phyloP scores from a whole-genome alignment of 2,797 vertebrate species.

The Eulemur rubriventer region DNA sequence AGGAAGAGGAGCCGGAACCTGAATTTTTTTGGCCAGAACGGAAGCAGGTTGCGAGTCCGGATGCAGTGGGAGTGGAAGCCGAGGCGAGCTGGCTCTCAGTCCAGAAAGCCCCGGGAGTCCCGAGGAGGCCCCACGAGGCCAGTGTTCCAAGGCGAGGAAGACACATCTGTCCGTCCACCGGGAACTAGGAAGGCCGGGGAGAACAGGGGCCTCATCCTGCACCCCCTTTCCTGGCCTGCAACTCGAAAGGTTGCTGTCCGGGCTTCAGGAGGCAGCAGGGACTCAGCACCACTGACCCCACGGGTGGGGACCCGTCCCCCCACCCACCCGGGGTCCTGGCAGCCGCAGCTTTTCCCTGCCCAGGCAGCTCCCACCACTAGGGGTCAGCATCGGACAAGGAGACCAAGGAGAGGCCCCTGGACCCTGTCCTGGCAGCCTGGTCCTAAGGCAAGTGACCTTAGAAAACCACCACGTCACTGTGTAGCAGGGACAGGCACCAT shows the following conservation, averaged over 20 bases:
- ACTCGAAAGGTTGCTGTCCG: too few relatives aligned
- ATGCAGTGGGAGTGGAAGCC: rapidly evolving
- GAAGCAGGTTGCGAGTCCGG: rapidly evolving
- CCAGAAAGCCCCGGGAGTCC: background rate
- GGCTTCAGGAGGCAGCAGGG: background rate
- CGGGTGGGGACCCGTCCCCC: background rate
- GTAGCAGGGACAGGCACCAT: rapidly evolving
- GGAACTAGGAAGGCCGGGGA: background rate
- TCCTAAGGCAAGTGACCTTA: background rate
- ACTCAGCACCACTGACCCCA: rapidly evolving
- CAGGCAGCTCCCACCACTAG: constrained; percentile 32
- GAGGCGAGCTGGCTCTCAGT: background rate
- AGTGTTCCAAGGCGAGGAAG: background rate
- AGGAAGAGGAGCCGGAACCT: background rate
- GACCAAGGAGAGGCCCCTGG: background rate
- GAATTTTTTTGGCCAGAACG: background rate
- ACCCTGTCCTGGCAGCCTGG: background rate
- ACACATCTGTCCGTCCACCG: background rate
- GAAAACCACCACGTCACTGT: rapidly evolving
- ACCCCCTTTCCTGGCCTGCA: background rate
- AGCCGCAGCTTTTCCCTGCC: background rate
- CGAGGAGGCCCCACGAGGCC: background rate
- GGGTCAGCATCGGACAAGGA: constrained; percentile 58
- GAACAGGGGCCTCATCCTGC: background rate
- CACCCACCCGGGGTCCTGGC: background rate